phyloP scores from a whole-genome alignment of 2,888 invertebrate species.

The Diogma glabrata region DNA sequence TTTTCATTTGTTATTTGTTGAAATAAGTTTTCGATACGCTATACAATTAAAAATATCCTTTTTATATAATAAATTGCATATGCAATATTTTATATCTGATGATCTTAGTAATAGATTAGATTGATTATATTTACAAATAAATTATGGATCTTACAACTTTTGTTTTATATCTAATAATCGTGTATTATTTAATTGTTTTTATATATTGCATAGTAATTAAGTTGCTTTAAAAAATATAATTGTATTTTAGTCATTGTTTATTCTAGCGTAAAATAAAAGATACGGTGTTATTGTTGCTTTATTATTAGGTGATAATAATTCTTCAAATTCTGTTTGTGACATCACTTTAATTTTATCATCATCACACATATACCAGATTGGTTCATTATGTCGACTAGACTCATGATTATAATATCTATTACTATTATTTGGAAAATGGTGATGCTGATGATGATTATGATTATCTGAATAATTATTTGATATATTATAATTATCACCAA shows the following conservation, averaged over 20 bases:
- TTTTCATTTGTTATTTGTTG: too few species aligned
- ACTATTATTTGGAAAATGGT: not conserved
- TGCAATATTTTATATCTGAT: too few species aligned
- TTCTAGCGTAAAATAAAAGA: constrained; percentile 69
- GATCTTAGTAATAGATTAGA: too few species aligned
- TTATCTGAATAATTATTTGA: not conserved
- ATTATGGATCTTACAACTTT: too few species aligned
- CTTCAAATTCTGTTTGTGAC: constrained; percentile 64
- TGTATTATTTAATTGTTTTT: too few species aligned
- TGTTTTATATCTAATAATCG: too few species aligned
- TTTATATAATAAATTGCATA: too few species aligned
- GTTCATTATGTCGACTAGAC: constrained; percentile 19
- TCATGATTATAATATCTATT: constrained; percentile 19
- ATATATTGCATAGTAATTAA: too few species aligned
- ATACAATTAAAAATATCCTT: too few species aligned
- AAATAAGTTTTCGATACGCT: too few species aligned
- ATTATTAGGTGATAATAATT: constrained; percentile 59
- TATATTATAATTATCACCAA: not conserved
- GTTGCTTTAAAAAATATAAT: too few species aligned
- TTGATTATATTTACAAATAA: too few species aligned
- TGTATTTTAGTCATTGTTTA: constrained; percentile 7
- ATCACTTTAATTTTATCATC: constrained; percentile 75
- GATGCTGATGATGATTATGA: constrained; percentile 5
- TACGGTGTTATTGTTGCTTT: constrained; percentile 76
- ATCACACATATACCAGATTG: constrained; percentile 76